phyloP scores from a whole-genome alignment of 2,888 invertebrate genomes.

The Diadromus collaris region DNA sequence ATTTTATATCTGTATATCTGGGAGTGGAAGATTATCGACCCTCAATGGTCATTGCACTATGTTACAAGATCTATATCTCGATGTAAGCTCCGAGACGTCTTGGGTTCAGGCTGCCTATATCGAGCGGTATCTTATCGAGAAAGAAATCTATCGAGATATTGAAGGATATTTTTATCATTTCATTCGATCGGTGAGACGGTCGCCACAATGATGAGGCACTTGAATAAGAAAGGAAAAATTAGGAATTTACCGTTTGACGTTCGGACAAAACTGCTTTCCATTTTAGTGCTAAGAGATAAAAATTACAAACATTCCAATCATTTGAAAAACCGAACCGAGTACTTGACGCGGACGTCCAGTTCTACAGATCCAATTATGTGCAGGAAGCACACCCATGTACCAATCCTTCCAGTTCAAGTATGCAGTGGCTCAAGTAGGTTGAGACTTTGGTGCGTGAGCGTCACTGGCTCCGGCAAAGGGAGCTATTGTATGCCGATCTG shows the following conservation, averaged over 20 bases:
- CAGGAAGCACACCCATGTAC: too few relatives aligned
- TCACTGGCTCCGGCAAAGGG: slow-evolving; percentile 11
- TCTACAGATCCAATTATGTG: background rate
- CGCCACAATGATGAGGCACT: background rate
- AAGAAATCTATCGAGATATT: background rate
- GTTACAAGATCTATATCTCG: slow-evolving; percentile 7
- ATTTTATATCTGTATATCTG: background rate
- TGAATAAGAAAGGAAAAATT: background rate
- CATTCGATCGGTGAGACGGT: background rate
- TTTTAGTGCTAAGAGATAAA: background rate
- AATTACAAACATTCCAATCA: background rate
- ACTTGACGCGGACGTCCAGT: background rate
- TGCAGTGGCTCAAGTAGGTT: background rate
- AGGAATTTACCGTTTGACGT: background rate
- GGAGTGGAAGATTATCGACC: slow-evolving; percentile 9
- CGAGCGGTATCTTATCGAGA: background rate
- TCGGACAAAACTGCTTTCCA: background rate
- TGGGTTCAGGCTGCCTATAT: background rate
- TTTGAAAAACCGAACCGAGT: background rate
- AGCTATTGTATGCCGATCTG: slow-evolving; percentile 28
- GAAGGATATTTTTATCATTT: background rate
- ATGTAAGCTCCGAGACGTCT: background rate
- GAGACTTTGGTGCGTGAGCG: background rate
- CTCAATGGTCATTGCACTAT: slow-evolving; percentile 1
- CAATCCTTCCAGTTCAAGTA: too few relatives aligned